Evolutionary conservation across 2,888 invertebrate species (phyloP), one percentile per base, ranked within the genome.

Genomic region (Drosophila acutilabella): DNA sequence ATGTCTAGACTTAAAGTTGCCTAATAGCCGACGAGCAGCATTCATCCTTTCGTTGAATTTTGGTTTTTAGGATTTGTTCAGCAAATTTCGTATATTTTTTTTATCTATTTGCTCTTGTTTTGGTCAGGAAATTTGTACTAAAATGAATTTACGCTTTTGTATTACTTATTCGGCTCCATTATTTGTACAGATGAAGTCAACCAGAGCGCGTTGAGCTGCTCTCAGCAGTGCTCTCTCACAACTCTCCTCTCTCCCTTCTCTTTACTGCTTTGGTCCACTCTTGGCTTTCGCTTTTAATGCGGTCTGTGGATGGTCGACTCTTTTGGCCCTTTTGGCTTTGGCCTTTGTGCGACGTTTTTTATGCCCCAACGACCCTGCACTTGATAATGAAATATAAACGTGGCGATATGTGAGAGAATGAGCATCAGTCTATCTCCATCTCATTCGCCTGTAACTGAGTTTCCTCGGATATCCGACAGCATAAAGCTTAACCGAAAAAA

Each of bases 1-100:
- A 53, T 72, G 87, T 87, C 87, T 87, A 81, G 87, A 84, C 84
- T 84, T 84, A 72, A 84, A 82, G 87, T 84, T 84, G 84, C 81
- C 87, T 84, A 84, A 84, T 87, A 87, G 84, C 75, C 56, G 47
- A 77, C 54, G 64, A 30, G 30, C 77, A 44, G 66, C 69, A 52
- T 65, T 67, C 57, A 52, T 65, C 71, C 57, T 78, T 71, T 72
- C 60, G 68, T 69, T 74, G 18, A 69, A 73, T 68, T 72, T 64
- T 65, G 73, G 73, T 68, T 73, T 73, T 67, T 51, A 54, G 30
- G 53, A 51, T 47, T 54, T 52, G 42, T 45, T 53, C 13, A 33
- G 11, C 33, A 33, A 14, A 26, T 18, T 42, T 11, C 26, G 20
- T 41, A 57, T 10, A n/a, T 57, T 48, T 20, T 57, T 57, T 51